Evolutionary conservation across 2,797 vertebrate species (phyloP).

Genomic region (Jordanella pulchra): DNA sequence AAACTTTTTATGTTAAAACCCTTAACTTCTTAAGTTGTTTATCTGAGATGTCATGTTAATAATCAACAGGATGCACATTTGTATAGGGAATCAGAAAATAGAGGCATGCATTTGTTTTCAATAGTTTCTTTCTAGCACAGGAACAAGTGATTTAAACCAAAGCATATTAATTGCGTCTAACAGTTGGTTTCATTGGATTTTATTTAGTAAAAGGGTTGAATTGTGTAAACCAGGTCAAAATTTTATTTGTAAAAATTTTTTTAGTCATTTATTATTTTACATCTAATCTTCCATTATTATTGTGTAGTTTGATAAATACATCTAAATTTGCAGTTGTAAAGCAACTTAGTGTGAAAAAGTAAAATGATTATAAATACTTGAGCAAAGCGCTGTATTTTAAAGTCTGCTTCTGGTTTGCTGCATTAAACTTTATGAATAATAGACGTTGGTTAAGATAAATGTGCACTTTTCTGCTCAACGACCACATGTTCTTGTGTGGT

Average conservation of each 20-base stretch:
- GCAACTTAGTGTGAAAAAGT: not conserved
- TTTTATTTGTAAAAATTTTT: not conserved
- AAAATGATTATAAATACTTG: no score
- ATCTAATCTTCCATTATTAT: not conserved
- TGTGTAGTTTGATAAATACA: not conserved
- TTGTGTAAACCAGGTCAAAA: not conserved
- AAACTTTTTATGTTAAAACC: not conserved
- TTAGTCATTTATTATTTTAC: not conserved
- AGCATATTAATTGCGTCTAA: no score
- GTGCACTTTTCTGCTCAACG: not conserved
- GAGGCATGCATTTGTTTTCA: not conserved
- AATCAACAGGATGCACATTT: not conserved
- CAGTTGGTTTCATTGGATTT: not conserved
- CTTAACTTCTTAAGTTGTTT: not conserved
- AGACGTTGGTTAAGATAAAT: conserved; percentile 14
- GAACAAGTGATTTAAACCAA: no score
- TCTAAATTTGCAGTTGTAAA: not conserved
- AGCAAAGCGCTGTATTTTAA: not conserved
- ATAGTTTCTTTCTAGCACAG: not conserved
- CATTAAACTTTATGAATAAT: not conserved
- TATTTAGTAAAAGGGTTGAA: not conserved
- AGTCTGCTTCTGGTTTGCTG: not conserved
- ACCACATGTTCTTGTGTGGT: conserved; percentile 4
- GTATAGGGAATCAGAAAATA: not conserved
- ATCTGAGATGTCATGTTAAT: not conserved